Evolutionary conservation across 2,888 invertebrate species (phyloP), one percentile per base, ranked within the genome.

Genomic region (Dryadula phaetusa): DNA sequence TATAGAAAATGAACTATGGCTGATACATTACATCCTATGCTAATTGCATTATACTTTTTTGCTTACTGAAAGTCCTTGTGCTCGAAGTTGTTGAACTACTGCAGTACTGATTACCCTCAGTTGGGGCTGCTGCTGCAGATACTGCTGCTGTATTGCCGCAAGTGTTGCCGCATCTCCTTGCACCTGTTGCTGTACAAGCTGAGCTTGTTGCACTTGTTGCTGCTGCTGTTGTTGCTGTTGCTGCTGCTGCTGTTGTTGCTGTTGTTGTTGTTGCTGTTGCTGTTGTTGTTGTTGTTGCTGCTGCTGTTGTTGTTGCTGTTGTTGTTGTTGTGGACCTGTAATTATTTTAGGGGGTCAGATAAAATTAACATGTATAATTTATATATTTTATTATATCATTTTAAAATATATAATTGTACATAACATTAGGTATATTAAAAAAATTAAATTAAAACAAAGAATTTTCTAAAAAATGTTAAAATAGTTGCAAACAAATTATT

Each of bases 71-170:
- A 93, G 81, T 12, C 93, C 93, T 73, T 93, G 93, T 1, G 93
- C 93, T 72, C 93, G 86, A 69, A 94, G 86, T 79, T 95, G 94
- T 68, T 94, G 94, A 49, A 94, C 91, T 49, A 93, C 92, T 60
- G 93, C 93, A 16, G 93, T 89, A 83, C 94, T 94, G 72, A 94
- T 93, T 72, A 94, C 94, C 75, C 94, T 88, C 62, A 93, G 80
- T 72, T 94, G 94, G 25, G 94, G 94, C 56, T 91, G 93, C 64
- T 93, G 93, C 66, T 92, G 92, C 73, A 91, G 64, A 54, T 93
- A 90, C 72, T 92, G 91, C 75, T 91, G 90, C 73, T 92, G 93
- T 72, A 93, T 82, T n/a, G 92, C 92, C 0, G 91, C 92, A 56
- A 92, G 79, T 1, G 91, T 90, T 7, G 90, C 91, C 0, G 91